A percentile compares a stretch with the other conserved stretches of the same genome.
Conservation (phyloP, 2,888 invertebrate genomes). For the Calephelis perditalis region DNA sequence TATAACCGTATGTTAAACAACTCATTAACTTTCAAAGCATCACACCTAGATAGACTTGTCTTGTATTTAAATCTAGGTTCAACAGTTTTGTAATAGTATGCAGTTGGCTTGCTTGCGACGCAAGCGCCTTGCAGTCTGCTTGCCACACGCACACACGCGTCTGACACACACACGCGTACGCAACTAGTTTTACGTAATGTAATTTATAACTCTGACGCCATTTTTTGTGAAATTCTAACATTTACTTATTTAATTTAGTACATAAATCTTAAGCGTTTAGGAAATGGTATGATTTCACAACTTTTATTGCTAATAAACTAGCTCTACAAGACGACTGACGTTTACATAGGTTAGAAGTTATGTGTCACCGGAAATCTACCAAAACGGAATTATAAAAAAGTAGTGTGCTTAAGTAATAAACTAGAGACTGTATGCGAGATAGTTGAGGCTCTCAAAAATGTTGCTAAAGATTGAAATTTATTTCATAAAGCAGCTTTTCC, state of each 20-base stretch:
- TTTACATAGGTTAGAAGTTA: too few species aligned
- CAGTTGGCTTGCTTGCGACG: constrained; percentile 19
- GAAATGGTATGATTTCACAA: too few species aligned
- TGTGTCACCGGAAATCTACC: too few species aligned
- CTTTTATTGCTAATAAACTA: too few species aligned
- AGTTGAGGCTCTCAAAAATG: too few species aligned
- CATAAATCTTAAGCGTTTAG: too few species aligned
- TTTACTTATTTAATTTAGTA: constrained; percentile 12
- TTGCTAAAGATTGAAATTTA: too few species aligned
- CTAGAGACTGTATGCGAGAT: too few species aligned
- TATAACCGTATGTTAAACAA: constrained; percentile 12
- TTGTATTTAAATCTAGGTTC: constrained; percentile 27
- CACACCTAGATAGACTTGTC: constrained; percentile 21
- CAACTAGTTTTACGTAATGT: constrained; percentile 19
- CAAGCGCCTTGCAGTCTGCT: constrained; percentile 39
- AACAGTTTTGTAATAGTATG: constrained; percentile 23
- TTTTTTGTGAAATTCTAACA: constrained; percentile 12
- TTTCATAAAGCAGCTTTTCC: too few species aligned
- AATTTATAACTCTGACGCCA: background rate
- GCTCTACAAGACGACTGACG: too few species aligned
- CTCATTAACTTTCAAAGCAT: constrained; percentile 22
- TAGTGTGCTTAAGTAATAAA: too few species aligned
- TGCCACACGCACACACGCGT: constrained; percentile 30
- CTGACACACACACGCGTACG: constrained; percentile 29
- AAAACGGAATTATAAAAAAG: too few species aligned